Evolutionary conservation across 2,797 vertebrate genomes (phyloP), one percentile per base, ranked within the genome.

Genomic region (Naso thynnoides): DNA sequence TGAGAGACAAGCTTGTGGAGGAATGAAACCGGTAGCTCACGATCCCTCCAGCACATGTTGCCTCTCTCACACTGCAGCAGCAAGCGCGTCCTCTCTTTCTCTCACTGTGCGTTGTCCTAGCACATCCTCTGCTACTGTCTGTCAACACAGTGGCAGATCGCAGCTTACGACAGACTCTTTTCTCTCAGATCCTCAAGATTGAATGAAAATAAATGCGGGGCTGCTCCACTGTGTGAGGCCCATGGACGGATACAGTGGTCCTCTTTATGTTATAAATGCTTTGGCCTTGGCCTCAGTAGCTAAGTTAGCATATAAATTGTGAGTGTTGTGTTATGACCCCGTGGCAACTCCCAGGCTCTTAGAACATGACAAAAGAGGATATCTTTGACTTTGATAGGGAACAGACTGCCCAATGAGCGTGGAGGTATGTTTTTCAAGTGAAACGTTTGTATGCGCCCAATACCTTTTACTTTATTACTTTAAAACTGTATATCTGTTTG

Each of bases 1-100:
- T 83, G 94, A 90, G 92, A 94, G 92, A 95, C 94, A 85, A 92
- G 93, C 90, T 92, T 69, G 82, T 93, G 89, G 91, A 92, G 91
- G 91, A 93, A 90, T 89, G 91, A 93, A 90, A 92, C 83, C 83
- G 85, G 88, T 90, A 78, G 88, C 87, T 74, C 64, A 33, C 78
- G 58, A 89, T 81, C 83, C 86, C 85, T 85, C 70, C 60, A 79
- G 77, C 91, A 91, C 92, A 92, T 93, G 92, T 90, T 93, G 88
- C 87, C 54, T 89, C 88, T 92, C 91, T 89, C 91, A 91, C 87
- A 78, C 82, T 48, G 78, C 67, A 74, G 69, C 45, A 6, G 85
- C 76, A 63, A 65, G 62, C 59, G 24, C 31, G 82, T 66, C 58
- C 66, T 2, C 56, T 66, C 70, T 89, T 73, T 87, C 42, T 88